phyloP scores from a whole-genome alignment of 2,797 vertebrate genomes.

The Pampus argenteus region DNA sequence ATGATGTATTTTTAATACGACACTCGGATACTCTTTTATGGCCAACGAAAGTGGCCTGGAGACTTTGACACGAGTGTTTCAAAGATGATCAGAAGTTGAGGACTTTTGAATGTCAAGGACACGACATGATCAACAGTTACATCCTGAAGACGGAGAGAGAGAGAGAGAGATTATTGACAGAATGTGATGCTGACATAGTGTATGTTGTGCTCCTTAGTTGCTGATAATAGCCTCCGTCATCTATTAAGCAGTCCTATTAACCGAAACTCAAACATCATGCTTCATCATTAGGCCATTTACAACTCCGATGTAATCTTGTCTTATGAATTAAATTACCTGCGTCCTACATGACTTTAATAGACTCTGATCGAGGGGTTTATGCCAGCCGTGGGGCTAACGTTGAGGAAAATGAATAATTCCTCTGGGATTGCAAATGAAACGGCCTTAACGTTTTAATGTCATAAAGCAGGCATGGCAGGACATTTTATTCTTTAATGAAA shows the following conservation, averaged over 20 bases:
- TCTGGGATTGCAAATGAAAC: conserved; percentile 62
- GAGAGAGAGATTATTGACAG: conserved; percentile 28
- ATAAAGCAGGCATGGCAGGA: conserved; percentile 14
- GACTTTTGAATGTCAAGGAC: conserved; percentile 11
- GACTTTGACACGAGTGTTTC: conserved; percentile 17
- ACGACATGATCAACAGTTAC: background rate
- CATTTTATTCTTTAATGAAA: conserved; percentile 47
- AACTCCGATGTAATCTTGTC: conserved; percentile 76
- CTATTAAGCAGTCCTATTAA: conserved; percentile 75
- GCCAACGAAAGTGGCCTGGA: background rate
- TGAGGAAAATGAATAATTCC: conserved; percentile 67
- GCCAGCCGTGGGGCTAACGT: conserved; percentile 52
- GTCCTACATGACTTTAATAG: conserved; percentile 81
- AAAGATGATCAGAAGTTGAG: conserved; percentile 12
- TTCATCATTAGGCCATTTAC: conserved; percentile 79
- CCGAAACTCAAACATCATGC: conserved; percentile 78
- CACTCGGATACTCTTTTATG: background rate
- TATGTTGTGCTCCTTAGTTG: conserved; percentile 52
- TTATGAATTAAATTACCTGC: conserved; percentile 84
- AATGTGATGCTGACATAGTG: conserved; percentile 25
- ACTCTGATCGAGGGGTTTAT: conserved; percentile 64
- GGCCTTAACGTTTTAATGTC: conserved; percentile 56
- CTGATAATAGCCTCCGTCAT: conserved; percentile 64
- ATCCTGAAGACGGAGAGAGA: too few species aligned
- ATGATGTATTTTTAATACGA: conserved; percentile 14